Conservation (phyloP, 2,113 vertebrate species). For the Onychostoma macrolepis region DNA sequence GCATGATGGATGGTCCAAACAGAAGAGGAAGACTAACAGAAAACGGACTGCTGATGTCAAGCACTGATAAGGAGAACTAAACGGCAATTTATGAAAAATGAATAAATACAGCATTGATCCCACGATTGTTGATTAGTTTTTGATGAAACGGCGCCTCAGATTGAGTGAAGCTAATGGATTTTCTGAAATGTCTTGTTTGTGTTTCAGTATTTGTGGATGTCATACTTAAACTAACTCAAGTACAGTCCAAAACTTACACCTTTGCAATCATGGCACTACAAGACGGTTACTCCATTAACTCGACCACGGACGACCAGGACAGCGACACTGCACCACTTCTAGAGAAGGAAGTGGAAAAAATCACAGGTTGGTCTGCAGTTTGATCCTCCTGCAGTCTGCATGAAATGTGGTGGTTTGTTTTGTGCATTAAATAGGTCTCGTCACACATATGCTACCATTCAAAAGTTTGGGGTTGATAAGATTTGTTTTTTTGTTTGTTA, state of each 20-base stretch:
- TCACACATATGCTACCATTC: background rate
- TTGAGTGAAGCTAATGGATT: background rate
- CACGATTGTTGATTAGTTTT: background rate
- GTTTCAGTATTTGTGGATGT: slow-evolving; percentile 20
- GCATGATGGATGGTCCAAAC: background rate
- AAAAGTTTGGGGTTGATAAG: background rate
- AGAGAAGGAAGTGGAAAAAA: slow-evolving; percentile 22
- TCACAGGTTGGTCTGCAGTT: slow-evolving; percentile 38
- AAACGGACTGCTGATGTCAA: background rate
- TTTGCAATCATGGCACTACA: slow-evolving; percentile 60
- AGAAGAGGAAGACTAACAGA: background rate
- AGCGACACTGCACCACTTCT: slow-evolving; percentile 67
- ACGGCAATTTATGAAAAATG: background rate
- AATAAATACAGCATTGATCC: background rate
- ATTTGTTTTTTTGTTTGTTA: background rate
- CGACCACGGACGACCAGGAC: slow-evolving; percentile 41
- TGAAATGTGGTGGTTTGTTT: background rate
- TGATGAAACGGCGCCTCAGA: background rate
- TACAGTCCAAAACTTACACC: background rate
- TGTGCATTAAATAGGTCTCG: background rate
- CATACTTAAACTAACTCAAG: slow-evolving; percentile 15
- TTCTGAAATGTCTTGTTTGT: slow-evolving; percentile 1
- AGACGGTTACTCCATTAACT: slow-evolving; percentile 66
- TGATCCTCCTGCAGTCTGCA: background rate
- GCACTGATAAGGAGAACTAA: background rate